phyloP scores from a whole-genome alignment of 2,888 invertebrate genomes.

The Callosobruchus maculatus region DNA sequence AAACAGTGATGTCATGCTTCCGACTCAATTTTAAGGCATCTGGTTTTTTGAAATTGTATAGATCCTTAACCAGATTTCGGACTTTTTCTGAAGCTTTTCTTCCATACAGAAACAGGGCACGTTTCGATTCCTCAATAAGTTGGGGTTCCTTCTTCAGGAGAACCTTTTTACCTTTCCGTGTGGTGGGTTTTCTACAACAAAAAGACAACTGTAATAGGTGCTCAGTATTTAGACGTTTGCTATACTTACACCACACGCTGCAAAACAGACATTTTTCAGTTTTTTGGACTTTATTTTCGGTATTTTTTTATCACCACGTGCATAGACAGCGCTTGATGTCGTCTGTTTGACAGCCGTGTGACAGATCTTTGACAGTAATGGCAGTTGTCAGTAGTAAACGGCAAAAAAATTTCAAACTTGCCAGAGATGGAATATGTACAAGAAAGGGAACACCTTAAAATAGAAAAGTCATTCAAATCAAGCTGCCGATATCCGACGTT shows the following conservation, averaged over 20 bases:
- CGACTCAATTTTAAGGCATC: constrained; percentile 70
- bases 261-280: constrained; percentile 42
- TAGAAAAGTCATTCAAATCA: too few relatives aligned
- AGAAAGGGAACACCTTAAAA: too few relatives aligned
- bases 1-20: constrained; percentile 88
- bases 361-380: neutral
- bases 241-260: constrained; percentile 49
- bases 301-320: constrained; percentile 5
- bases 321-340: neutral
- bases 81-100: constrained; percentile 71
- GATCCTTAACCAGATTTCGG: constrained; percentile 74
- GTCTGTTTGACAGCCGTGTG: neutral
- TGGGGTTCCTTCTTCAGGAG: constrained; percentile 81
- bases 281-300: constrained; percentile 8
- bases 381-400: neutral
- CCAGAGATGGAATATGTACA: neutral
- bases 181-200: constrained; percentile 76
- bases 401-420: neutral
- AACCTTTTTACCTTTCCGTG: constrained; percentile 82
- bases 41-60: constrained; percentile 84
- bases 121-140: constrained; percentile 82
- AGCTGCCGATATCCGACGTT: too few relatives aligned
- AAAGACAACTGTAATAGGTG: constrained; percentile 4
- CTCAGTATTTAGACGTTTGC: constrained; percentile 1
- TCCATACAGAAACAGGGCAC: constrained; percentile 80